Conservation (phyloP, 2,888 invertebrate genomes). For the Hymenopus coronatus region DNA sequence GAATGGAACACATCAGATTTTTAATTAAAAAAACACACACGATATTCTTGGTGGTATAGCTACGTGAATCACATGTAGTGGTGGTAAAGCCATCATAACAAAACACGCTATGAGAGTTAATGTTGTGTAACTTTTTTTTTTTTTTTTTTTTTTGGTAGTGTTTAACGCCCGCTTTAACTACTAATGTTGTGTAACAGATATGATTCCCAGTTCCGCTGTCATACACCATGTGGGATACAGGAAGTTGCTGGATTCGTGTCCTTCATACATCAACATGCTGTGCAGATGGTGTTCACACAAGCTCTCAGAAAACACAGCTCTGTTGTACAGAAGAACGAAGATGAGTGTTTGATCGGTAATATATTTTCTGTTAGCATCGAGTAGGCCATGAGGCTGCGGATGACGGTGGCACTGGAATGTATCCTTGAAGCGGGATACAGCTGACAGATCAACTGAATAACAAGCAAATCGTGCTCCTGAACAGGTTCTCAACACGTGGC, state of each 20-base stretch:
- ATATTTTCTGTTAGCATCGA: neutral
- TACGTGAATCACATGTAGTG: neutral
- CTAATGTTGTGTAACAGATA: neutral
- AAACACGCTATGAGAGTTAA: neutral
- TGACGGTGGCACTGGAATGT: neutral
- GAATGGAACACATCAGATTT: too few species aligned
- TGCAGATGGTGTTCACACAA: too few species aligned
- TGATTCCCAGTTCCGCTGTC: neutral
- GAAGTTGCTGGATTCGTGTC: neutral
- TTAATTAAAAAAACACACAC: neutral
- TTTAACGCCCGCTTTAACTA: too few species aligned
- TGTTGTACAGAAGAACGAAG: too few species aligned
- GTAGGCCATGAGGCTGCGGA: neutral
- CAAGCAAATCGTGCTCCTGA: neutral
- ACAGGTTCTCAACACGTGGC: neutral
- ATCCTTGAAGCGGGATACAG: neutral
- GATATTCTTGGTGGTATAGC: neutral
- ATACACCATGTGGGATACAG: neutral
- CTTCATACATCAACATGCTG: too few species aligned
- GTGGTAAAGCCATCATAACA: neutral
- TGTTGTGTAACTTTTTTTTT: neutral
- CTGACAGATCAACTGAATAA: neutral
- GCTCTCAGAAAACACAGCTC: too few species aligned
- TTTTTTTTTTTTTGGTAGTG: too few species aligned
- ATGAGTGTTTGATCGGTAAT: neutral